Conservation (phyloP, 1,140 invertebrate species). For the Acromyrmex echinatior region DNA sequence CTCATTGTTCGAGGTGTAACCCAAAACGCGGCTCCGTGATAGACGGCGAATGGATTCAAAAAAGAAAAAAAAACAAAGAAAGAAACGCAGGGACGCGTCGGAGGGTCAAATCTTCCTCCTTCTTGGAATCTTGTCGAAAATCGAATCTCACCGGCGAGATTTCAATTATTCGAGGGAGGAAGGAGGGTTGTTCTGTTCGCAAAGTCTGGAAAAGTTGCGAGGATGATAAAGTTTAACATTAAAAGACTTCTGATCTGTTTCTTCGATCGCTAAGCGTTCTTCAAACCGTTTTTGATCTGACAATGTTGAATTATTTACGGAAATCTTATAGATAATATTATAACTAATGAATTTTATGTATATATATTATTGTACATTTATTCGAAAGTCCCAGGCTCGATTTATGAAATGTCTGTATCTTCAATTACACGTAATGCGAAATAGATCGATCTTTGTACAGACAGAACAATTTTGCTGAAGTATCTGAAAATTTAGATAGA, state of each 20-base stretch:
- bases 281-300: not conserved
- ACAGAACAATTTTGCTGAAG: too few relatives aligned
- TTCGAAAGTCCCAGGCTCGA: not conserved
- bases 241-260: not conserved
- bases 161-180: slow-evolving; percentile 40
- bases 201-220: not conserved
- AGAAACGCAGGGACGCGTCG: not conserved
- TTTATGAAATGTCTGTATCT: not conserved
- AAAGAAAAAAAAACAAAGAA: not conserved
- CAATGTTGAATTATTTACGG: not conserved
- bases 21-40: slow-evolving; percentile 62
- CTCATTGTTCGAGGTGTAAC: slow-evolving; percentile 62
- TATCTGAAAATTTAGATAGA: too few relatives aligned
- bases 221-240: not conserved
- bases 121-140: slow-evolving; percentile 39
- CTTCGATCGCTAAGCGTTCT: not conserved
- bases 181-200: not conserved
- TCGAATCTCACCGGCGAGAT: slow-evolving; percentile 40
- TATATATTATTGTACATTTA: not conserved
- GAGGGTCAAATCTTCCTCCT: slow-evolving; percentile 22
- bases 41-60: not conserved
- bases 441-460: not conserved
- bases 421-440: not conserved
- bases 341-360: not conserved
- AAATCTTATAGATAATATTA: not conserved